A percentile compares a stretch with the other conserved stretches of the same genome.
These are phyloP conservation scores for Lepidurus arcticus DNA, from an alignment of 1,140 invertebrate species.

Conservation along the genomic window DNA sequence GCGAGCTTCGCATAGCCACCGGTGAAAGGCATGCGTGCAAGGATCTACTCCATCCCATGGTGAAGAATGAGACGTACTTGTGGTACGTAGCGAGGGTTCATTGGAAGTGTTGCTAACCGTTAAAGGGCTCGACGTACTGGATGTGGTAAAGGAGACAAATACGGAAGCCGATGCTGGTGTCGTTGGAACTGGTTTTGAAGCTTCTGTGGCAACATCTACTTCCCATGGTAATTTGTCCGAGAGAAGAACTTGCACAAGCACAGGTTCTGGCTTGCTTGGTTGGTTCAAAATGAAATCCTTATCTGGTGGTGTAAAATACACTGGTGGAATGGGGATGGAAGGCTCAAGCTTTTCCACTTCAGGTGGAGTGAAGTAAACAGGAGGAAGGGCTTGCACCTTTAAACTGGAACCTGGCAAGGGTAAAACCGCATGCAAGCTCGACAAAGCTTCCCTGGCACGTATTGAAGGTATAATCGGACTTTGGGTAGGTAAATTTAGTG, in stretches of 20 bases:
- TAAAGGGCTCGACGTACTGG: background rate
- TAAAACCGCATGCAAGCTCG: background rate
- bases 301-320: background rate
- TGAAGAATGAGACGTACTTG: background rate
- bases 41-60: constrained; percentile 25
- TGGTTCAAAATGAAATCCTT: background rate
- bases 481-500: background rate
- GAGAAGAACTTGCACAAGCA: background rate
- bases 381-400: background rate
- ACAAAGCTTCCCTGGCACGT: background rate
- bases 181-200: background rate
- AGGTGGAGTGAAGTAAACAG: background rate
- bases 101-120: background rate
- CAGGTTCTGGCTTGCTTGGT: background rate
- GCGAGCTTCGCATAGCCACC: constrained; percentile 25
- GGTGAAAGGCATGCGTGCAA: constrained; percentile 28
- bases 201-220: background rate
- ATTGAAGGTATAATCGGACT: background rate
- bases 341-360: background rate
- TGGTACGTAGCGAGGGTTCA: background rate
- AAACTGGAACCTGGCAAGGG: background rate
- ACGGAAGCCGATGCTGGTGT: background rate
- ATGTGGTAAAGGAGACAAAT: background rate
- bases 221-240: background rate
- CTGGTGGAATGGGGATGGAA: background rate